Percentiles rank a stretch among this genome's conserved stretches.
Conservation (phyloP, 2,797 vertebrate species). For the Borostomias antarcticus region DNA sequence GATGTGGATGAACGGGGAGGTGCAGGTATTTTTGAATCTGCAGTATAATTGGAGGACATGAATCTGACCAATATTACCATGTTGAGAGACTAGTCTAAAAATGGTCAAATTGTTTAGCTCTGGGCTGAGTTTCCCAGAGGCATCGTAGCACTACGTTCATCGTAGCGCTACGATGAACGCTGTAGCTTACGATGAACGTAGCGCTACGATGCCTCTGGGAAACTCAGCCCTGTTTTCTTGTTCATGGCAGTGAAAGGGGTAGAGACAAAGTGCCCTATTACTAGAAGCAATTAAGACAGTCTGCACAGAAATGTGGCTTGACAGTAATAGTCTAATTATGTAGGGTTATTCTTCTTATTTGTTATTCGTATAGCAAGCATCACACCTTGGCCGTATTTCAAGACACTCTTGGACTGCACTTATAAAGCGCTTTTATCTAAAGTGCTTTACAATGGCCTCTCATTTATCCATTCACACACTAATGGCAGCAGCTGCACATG, state of each 20-base stretch:
- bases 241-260: not conserved
- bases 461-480: no score
- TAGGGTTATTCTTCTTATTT: conserved; percentile 5
- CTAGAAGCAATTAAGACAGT: conserved; percentile 4
- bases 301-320: conserved; percentile 1
- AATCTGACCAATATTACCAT: no score
- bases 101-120: not conserved
- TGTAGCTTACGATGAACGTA: no score
- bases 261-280: conserved; percentile 2
- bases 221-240: not conserved
- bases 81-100: conserved; percentile 3
- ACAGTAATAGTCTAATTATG: conserved; percentile 1
- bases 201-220: no score
- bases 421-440: no score
- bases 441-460: no score
- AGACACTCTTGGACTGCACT: not conserved
- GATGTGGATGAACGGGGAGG: not conserved
- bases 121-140: no score
- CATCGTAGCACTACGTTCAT: no score
- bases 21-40: no score
- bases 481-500: no score
- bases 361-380: not conserved
- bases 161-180: no score
- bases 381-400: conserved; percentile 6
- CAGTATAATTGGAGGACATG: no score